Percentiles rank a stretch among this genome's conserved stretches.
phyloP scores from a whole-genome alignment of 2,113 vertebrate species.

The Phoenicopterus ruber region DNA sequence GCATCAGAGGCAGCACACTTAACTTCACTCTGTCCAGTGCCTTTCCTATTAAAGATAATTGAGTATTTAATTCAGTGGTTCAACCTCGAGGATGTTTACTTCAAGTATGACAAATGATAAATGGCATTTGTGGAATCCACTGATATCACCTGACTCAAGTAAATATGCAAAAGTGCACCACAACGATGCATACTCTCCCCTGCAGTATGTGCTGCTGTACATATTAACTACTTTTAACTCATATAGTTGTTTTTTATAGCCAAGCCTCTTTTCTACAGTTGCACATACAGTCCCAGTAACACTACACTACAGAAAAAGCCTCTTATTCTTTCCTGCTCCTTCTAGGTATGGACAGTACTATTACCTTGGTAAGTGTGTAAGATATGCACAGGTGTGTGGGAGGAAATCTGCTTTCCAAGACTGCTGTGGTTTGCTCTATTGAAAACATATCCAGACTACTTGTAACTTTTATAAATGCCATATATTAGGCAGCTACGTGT shows the following conservation, averaged over 20 bases:
- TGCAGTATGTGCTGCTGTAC: neutral
- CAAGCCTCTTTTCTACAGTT: neutral
- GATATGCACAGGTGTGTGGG: neutral
- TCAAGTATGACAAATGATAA: neutral
- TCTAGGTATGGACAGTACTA: neutral
- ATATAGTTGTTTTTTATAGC: neutral
- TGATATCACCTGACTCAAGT: neutral
- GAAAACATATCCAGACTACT: neutral
- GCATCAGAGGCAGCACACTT: neutral
- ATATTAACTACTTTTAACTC: neutral
- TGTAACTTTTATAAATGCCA: neutral
- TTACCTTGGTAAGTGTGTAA: neutral
- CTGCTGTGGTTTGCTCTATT: neutral
- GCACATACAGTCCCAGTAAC: neutral
- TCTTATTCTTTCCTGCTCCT: neutral
- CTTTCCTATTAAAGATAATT: neutral
- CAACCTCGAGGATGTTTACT: neutral
- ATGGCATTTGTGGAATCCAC: neutral
- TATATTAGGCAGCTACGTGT: neutral
- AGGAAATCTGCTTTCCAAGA: neutral
- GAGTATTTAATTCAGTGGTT: neutral
- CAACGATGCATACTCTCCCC: neutral
- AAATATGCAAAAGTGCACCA: neutral
- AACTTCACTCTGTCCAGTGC: neutral
- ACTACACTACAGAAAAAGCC: neutral